Evolutionary conservation across 2,888 invertebrate genomes (phyloP), one percentile per base, ranked within the genome.

Genomic region (Tryphoninae sp.): DNA sequence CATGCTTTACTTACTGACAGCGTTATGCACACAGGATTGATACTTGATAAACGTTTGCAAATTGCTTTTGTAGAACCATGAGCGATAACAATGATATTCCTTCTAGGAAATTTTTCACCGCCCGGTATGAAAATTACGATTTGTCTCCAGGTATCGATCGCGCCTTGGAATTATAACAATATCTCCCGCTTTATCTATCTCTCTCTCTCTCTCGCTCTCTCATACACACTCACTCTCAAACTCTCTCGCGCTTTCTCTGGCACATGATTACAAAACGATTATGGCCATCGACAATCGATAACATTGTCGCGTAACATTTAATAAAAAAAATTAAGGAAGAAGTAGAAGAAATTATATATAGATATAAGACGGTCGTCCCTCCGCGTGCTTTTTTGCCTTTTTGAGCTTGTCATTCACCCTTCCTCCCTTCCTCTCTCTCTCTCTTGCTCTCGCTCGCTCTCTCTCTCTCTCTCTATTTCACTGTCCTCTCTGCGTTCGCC

Each of bases 21-120:
- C 62, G 78, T 82, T 84, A 84, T 83, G 83, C 83, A 80, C 82
- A 85, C 78, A 75, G 1, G 82, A 62, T 71, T 81, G 74, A 84
- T 75, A 83, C 82, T 53, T 61, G 16, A 67, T 78, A 77, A 55
- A 58, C 77, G 81, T 78, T 80, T 68, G 75, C 67, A 65, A 75
- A 69, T 71, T 58, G 51, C 79, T 49, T 61, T 71, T 40, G 55
- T 55, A 19, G 16, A 55, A 7, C 19, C 53, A 77, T 53, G 62
- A 79, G 64, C 51, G 76, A 80, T 72, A 77, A 76, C 58, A 75
- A 78, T 72, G 51, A 74, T 68, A 45, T 2, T 9, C 13, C 45
- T 7, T 13, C 45, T 45, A 2, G 40, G 64, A 40, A 45, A 58
- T 16, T 65, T 42, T 40, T 9, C 53, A 23, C 7, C 11, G n/a